phyloP scores from a whole-genome alignment of 2,888 invertebrate species.

The Chelonus formosanus region DNA sequence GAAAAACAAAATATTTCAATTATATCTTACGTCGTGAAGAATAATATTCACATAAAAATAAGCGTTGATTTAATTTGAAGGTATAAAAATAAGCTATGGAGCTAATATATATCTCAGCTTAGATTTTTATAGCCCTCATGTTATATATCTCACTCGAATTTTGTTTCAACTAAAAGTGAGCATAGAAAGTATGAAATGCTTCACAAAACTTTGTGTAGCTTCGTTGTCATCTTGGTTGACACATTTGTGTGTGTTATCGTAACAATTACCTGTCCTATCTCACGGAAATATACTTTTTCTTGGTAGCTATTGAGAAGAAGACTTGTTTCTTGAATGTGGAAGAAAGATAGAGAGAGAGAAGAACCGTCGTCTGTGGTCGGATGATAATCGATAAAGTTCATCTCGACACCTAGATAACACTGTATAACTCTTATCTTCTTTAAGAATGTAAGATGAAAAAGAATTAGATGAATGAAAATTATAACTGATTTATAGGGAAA shows the following conservation, averaged over 20 bases:
- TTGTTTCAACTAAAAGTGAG: background rate
- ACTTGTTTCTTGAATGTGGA: slow-evolving; percentile 21
- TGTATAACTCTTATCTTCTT: too few species aligned
- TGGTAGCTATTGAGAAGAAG: slow-evolving; percentile 21
- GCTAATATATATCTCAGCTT: too few species aligned
- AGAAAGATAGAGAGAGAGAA: slow-evolving; percentile 12
- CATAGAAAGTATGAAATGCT: slow-evolving; percentile 20
- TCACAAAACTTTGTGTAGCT: slow-evolving; percentile 13
- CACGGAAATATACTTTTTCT: slow-evolving; percentile 33
- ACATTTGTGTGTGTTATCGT: slow-evolving; percentile 36
- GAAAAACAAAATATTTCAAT: too few species aligned
- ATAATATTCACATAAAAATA: too few species aligned
- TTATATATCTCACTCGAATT: too few species aligned
- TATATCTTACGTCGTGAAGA: too few species aligned
- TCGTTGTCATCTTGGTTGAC: slow-evolving; percentile 17
- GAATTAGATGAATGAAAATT: too few species aligned
- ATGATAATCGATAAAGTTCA: slow-evolving; percentile 31
- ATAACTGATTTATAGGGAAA: too few species aligned
- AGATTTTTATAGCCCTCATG: too few species aligned
- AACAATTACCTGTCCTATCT: slow-evolving; percentile 37
- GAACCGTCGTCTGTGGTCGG: slow-evolving; percentile 7
- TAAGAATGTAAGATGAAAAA: too few species aligned
- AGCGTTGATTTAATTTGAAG: too few species aligned
- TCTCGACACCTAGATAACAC: slow-evolving; percentile 21
- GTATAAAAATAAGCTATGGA: too few species aligned